Evolutionary conservation across 2,888 invertebrate genomes (phyloP), one percentile per base, ranked within the genome.

Genomic region (Chouioia cunea): DNA sequence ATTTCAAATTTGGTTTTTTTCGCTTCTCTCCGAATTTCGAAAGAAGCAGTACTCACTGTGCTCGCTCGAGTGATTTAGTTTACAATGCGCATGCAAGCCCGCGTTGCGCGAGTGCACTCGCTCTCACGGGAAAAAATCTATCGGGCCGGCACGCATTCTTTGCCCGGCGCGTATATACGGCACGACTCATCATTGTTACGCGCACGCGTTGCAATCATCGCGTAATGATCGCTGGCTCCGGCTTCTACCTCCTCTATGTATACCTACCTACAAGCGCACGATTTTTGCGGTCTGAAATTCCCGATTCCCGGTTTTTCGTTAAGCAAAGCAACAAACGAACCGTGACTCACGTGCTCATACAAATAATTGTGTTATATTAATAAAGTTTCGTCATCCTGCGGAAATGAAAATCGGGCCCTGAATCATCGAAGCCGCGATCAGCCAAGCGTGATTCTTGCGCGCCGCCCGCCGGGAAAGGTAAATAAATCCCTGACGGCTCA

Each of bases 301-400:
- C 52, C 46, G 18, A 16, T 48, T 16, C n/a, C 10, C 8, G 4
- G 20, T 43, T 60, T 57, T 70, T 65, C 46, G 48, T 54, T n/a
- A 18, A n/a, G 48, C 54, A 54, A 23, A 52, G 22, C n/a, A 46
- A 70, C 71, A 74, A 77, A 75, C 79, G 77, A 77, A 76, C 77
- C 79, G 77, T 78, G 76, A 80, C 79, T 70, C 65, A 69, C 63
- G 59, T 69, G 57, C 54, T 18, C 16, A 48, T 46, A 52, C 53
- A 47, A 75, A 77, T 76, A 75, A 75, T 73, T 75, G 47, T 20
- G 73, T 75, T 74, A 75, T 76, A 72, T 66, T 64, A 76, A 76
- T 74, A 72, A 71, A 64, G 77, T 78, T 79, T 77, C 77, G 73
- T 76, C 80, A 80, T 78, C 77, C 76, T 77, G 76, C 78, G 78